Base-by-base conservation (phyloP, 2,113 vertebrate genomes). In the Ornithorhynchus anatinus region DNA sequence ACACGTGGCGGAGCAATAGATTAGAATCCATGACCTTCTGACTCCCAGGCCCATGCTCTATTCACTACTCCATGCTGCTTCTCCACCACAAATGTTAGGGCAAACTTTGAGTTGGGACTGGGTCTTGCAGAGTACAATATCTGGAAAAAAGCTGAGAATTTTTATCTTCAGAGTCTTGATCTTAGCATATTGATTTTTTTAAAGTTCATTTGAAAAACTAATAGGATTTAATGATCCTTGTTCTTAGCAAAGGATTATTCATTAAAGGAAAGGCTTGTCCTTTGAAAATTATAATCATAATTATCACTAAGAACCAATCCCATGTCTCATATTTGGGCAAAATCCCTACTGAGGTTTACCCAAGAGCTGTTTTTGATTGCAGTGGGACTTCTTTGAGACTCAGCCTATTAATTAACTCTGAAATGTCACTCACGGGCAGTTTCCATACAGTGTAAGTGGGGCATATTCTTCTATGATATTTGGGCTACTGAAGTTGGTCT, bases 241-340 rank as follows among this genome's bases (percentile, higher is more conserved):
- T 61, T 81, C 39, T 80, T 52, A 50, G 67, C 81, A 58, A 72
- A 84, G 73, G 76, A 80, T 85, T 88, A 85, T 84, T 87, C 81
- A 85, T 85, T 82, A 84, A 77, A 73, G 63, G 62, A 77, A 79
- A 77, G 53, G 75, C 67, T 80, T 75, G 75, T 72, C 73, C 60
- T 85, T 80, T 84, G 67, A 80, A 85, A 84, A 84, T 81, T 85
- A 83, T 81, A 79, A 80, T 79, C 53, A 80, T 84, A 85, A 85
- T 88, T 85, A 88, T 77, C 81, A 59, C 75, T 84, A 70, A 84
- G 72, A 75, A 80, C 61, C 72, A 81, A 81, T 81, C 85, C 82
- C 84, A 67, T 72, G 74, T 81, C 83, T 77, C 70, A 81, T 84
- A 85, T 72, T 84, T 85, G 81, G 57, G 63, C 63, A 84, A 84